Percentiles rank a stretch among this genome's conserved stretches.
phyloP scores from a whole-genome alignment of 2,797 vertebrate species.

The Gallinago nigripennis region DNA sequence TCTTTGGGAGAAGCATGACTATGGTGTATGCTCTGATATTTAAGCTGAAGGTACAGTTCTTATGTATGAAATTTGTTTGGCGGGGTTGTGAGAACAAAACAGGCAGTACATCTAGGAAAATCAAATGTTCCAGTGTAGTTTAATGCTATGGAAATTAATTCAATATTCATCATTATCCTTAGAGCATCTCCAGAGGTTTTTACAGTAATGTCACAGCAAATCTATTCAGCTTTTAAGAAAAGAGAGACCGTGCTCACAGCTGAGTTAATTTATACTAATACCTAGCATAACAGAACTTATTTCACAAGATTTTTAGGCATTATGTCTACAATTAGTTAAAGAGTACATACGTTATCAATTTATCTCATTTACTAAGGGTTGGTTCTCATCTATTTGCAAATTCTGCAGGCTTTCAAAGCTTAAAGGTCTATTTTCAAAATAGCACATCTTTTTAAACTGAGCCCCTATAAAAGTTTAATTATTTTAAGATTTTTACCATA shows the following conservation, averaged over 20 bases:
- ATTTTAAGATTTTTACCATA: not conserved
- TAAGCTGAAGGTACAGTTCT: not conserved
- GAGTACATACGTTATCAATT: constrained; percentile 27
- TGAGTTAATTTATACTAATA: constrained; percentile 50
- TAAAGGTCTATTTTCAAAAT: constrained; percentile 18
- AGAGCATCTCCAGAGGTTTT: constrained; percentile 18
- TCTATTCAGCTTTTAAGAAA: constrained; percentile 29
- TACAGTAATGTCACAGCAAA: constrained; percentile 6
- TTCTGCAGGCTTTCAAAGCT: not conserved
- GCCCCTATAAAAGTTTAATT: not conserved
- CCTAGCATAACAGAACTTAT: constrained; percentile 11
- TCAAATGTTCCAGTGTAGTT: not conserved
- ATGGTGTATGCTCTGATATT: constrained; percentile 1
- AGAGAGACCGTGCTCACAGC: not conserved
- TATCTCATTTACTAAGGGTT: constrained; percentile 8
- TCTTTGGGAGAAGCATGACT: not conserved
- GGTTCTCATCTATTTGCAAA: constrained; percentile 39
- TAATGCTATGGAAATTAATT: constrained; percentile 48
- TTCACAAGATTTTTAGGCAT: constrained; percentile 2
- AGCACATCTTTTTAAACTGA: not conserved
- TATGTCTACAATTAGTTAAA: constrained; percentile 43
- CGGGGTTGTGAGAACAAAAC: not conserved
- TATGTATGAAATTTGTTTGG: not conserved
- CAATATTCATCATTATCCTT: constrained; percentile 34
- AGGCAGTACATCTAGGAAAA: not conserved